A percentile compares a stretch with the other conserved stretches of the same genome.
phyloP scores from a whole-genome alignment of 1,140 invertebrate genomes.

The Theocolax elegans region DNA sequence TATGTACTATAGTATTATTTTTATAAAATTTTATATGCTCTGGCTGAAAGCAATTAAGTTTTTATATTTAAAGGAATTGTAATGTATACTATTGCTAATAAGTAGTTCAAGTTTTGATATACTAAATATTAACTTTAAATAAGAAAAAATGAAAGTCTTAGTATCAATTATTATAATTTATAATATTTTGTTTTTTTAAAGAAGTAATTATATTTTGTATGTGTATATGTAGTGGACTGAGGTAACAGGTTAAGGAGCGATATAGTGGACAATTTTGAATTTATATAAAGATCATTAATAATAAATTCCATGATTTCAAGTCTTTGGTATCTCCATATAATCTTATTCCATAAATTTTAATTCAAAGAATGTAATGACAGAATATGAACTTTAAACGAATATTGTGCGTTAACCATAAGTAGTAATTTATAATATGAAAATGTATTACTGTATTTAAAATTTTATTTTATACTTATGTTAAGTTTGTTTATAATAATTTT shows the following conservation, averaged over 20 bases:
- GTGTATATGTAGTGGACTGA: too few species aligned
- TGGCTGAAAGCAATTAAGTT: too few species aligned
- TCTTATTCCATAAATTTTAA: neutral
- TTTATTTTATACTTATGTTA: constrained; percentile 13
- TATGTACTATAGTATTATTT: neutral
- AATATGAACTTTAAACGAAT: constrained; percentile 7
- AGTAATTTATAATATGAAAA: neutral
- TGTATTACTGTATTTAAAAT: too few species aligned
- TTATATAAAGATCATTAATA: neutral
- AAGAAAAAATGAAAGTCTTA: too few species aligned
- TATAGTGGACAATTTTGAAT: neutral
- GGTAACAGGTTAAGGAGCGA: neutral
- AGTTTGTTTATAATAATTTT: constrained; percentile 12
- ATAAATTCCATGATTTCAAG: neutral
- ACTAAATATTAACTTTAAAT: too few species aligned
- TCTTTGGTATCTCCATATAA: neutral
- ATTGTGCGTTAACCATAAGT: constrained; percentile 4
- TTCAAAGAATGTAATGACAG: neutral
- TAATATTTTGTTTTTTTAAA: too few species aligned
- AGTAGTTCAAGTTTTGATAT: too few species aligned
- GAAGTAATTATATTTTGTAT: too few species aligned
- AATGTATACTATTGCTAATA: too few species aligned
- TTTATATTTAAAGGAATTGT: too few species aligned
- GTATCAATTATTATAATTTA: too few species aligned
- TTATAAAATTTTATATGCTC: neutral